phyloP scores from a whole-genome alignment of 2,797 vertebrate genomes.

The Aotus griseimembra region DNA sequence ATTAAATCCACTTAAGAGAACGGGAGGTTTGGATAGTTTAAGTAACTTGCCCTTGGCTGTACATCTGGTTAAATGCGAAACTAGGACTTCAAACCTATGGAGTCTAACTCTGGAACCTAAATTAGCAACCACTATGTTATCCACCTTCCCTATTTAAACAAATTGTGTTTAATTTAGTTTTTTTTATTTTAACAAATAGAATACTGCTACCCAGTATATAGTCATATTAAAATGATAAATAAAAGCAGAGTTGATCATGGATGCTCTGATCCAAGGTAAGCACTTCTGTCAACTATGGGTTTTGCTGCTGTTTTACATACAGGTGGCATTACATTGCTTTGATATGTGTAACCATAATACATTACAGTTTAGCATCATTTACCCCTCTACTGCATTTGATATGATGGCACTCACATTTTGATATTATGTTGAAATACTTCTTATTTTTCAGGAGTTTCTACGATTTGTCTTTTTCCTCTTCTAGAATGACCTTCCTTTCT shows the following conservation, averaged over 20 bases:
- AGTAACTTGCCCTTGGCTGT: background rate
- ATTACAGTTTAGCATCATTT: background rate
- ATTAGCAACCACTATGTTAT: background rate
- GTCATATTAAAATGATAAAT: background rate
- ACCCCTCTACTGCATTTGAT: background rate
- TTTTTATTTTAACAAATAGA: conserved; percentile 1
- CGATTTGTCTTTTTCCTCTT: background rate
- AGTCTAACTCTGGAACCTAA: background rate
- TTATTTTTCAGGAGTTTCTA: background rate
- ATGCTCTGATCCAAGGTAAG: background rate
- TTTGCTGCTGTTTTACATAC: background rate
- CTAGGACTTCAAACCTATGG: background rate
- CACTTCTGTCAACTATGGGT: background rate
- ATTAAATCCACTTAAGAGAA: background rate
- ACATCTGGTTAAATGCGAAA: background rate
- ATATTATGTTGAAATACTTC: background rate
- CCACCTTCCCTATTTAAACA: background rate
- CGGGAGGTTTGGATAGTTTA: background rate
- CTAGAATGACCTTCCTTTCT: background rate
- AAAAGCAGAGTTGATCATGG: background rate
- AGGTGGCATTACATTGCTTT: background rate
- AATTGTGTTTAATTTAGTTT: background rate
- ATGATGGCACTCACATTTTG: background rate
- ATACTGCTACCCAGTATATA: conserved; percentile 6
- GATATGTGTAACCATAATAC: background rate